Percentiles rank a stretch among this genome's conserved stretches.
Conservation (phyloP, 2,888 invertebrate genomes). For the Thecophora atra region DNA sequence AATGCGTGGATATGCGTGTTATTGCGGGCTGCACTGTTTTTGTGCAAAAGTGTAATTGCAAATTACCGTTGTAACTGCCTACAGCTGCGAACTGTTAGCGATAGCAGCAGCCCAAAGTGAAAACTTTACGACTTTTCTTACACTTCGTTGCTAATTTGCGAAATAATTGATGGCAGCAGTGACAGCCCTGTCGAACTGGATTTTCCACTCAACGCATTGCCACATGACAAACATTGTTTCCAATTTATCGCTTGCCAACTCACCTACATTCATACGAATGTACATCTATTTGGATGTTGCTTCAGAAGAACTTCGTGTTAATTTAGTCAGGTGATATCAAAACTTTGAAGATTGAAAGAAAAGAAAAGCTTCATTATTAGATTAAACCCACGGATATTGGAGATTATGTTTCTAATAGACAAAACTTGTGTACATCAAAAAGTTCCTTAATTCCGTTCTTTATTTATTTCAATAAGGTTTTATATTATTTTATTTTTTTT, state of each 20-base stretch:
- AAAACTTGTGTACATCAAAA: too few species aligned
- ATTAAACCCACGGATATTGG: too few species aligned
- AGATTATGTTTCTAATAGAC: too few species aligned
- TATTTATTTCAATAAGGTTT: too few species aligned
- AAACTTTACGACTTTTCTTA: constrained; percentile 13
- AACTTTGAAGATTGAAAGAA: background rate
- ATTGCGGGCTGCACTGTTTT: background rate
- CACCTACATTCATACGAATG: background rate
- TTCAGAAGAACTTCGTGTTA: constrained; percentile 1
- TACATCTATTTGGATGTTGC: background rate
- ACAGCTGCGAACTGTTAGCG: background rate
- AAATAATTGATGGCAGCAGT: constrained; percentile 34
- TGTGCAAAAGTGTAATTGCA: constrained; percentile 30
- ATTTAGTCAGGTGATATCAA: background rate
- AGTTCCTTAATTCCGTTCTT: too few species aligned
- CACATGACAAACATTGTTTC: constrained; percentile 19
- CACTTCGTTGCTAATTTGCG: constrained; percentile 27
- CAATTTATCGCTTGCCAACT: background rate
- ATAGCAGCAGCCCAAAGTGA: background rate
- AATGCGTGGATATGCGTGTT: constrained; percentile 1
- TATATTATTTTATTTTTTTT: too few species aligned
- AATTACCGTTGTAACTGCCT: constrained; percentile 31
- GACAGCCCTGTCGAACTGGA: constrained; percentile 22
- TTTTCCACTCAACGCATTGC: constrained; percentile 21
- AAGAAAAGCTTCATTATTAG: background rate